A percentile compares a stretch with the other conserved stretches of the same genome.
These are phyloP conservation scores for Pseudorectes ferrugineus DNA, from an alignment of 2,113 vertebrate species.

Conservation along the genomic window DNA sequence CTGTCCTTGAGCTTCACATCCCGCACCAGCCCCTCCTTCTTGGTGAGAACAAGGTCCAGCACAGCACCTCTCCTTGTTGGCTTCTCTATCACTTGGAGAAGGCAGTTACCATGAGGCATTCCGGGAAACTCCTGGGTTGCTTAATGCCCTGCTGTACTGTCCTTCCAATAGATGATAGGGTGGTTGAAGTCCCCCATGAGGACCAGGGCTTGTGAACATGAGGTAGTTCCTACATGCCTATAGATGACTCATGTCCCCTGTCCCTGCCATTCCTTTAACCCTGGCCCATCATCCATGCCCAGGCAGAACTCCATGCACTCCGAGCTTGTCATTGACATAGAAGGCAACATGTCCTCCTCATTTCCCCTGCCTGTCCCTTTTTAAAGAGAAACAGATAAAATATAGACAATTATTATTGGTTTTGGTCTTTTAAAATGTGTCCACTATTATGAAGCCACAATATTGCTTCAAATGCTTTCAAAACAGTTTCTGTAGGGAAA, in stretches of 20 bases:
- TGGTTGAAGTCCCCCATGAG: no score
- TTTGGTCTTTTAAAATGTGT: not conserved
- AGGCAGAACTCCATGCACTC: not conserved
- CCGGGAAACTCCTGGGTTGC: no score
- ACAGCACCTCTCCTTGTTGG: no score
- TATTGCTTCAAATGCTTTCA: not conserved
- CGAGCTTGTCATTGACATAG: rapidly evolving
- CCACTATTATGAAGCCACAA: not conserved
- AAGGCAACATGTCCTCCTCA: not conserved
- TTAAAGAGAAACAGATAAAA: not conserved
- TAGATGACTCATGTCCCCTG: not conserved
- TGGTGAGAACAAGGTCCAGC: no score
- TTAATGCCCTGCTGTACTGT: no score
- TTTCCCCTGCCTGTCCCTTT: not conserved
- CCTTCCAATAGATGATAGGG: no score
- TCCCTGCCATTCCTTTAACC: not conserved
- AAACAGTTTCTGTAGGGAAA: not conserved
- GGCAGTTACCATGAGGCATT: no score
- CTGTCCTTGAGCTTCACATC: no score
- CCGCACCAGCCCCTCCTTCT: no score
- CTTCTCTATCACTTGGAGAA: no score
- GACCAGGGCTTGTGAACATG: no score
- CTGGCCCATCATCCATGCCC: not conserved
- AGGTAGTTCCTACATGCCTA: no score
- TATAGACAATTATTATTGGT: not conserved